Evolutionary conservation across 2,113 vertebrate species (phyloP), one percentile per base, ranked within the genome.

Genomic region (Uropsilus gracilis): DNA sequence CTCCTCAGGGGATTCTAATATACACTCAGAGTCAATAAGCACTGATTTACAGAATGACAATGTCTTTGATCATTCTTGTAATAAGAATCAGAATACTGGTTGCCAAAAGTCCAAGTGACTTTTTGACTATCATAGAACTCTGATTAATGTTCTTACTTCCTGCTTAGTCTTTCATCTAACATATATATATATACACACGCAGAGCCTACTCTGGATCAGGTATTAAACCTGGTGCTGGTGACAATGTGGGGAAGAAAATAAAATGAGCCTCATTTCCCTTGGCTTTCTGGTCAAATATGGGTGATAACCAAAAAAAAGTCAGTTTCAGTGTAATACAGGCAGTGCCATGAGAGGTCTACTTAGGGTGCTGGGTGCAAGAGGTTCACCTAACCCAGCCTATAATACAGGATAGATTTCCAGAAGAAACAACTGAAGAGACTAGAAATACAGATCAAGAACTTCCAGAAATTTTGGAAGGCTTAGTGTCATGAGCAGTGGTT

Each of bases 101-200:
- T 46, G 0, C 34, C 86, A 59, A 24, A 93, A 44, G 50, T 37
- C 34, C 32, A 11, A 30, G 13, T 28, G 55, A 24, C 18, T 37
- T 91, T 28, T 42, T 63, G 72, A 69, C 34, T 39, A 9, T 66
- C 57, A 6, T 3, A n/a, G 46, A 81, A 55, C 20, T 57, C 75
- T 82, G 73, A 17, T 66, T 37, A 37, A 83, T 30, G 5, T 28
- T 83, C 32, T 16, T 24, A 2, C 20, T 76, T 76, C 44, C 30
- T 8, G 34, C 66, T 24, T 22, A 17, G 26, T 66, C n/a, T 46
- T 77, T 86, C 61, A 28, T 55, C 28, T 76, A 53, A 89, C 48
- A 30, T 63, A 48, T 46, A 32, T 0, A 0, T 42, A 9, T n/a
- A n/a, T n/a, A n/a, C n/a, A n/a, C n/a, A n/a, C n/a, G n/a, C 53